Evolutionary conservation across 1,140 invertebrate genomes (phyloP).

Genomic region (Caenorhabditis briggsae): DNA sequence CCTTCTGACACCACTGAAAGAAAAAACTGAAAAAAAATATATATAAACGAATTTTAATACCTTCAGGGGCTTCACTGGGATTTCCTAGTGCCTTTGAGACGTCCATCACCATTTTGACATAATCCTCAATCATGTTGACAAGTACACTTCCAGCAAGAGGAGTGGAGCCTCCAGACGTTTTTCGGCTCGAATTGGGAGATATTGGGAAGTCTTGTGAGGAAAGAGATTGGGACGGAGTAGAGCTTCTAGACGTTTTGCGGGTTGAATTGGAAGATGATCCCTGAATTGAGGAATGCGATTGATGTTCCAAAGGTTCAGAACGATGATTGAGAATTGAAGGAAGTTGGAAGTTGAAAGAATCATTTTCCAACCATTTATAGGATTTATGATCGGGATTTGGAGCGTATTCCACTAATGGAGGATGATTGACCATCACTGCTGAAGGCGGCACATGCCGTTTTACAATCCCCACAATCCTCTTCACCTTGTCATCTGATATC

Average conservation of each 20-base stretch:
- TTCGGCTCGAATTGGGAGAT: neutral
- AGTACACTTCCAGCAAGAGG: neutral
- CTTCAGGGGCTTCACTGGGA: neutral
- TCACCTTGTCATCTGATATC: conserved; percentile 27
- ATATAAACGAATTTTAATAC: neutral
- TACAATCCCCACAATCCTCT: neutral
- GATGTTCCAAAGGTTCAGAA: neutral
- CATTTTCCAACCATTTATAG: neutral
- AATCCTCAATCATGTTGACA: conserved; percentile 29
- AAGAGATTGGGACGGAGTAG: no score
- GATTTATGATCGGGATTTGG: neutral
- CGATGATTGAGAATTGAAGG: neutral
- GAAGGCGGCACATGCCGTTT: neutral
- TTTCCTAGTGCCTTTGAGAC: neutral
- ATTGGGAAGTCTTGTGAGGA: no score
- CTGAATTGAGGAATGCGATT: neutral
- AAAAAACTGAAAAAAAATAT: neutral
- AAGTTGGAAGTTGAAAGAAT: neutral
- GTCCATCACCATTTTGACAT: neutral
- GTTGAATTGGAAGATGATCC: neutral
- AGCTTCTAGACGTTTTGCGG: neutral
- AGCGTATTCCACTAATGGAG: no score
- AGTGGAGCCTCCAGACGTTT: neutral
- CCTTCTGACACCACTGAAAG: neutral
- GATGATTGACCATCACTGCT: neutral